phyloP scores from a whole-genome alignment of 2,113 vertebrate genomes.

The Cololabis saira region DNA sequence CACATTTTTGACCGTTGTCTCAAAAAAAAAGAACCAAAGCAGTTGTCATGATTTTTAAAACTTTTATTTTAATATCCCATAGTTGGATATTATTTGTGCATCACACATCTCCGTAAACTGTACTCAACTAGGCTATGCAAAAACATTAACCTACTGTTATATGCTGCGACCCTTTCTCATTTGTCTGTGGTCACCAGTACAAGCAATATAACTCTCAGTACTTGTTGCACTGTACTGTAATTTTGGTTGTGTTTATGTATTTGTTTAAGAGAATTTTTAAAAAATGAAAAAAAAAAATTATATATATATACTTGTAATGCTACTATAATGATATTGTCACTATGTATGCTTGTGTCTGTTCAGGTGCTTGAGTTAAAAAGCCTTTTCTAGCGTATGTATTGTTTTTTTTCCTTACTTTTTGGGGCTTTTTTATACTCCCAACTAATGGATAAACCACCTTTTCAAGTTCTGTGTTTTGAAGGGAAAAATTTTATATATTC shows the following conservation, averaged over 20 bases:
- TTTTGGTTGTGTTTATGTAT: slow-evolving; percentile 58
- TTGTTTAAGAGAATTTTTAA: slow-evolving; percentile 47
- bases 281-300: not conserved
- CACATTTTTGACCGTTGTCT: slow-evolving; percentile 23
- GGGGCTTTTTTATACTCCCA: slow-evolving; percentile 22
- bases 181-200: slow-evolving; percentile 53
- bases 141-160: slow-evolving; percentile 68
- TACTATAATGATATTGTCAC: slow-evolving; percentile 42
- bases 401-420: slow-evolving; percentile 5
- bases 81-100: slow-evolving; percentile 24
- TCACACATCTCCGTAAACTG: slow-evolving; percentile 63
- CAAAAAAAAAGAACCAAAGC: slow-evolving; percentile 70
- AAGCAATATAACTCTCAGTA: slow-evolving; percentile 78
- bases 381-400: slow-evolving; percentile 29
- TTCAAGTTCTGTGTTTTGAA: slow-evolving; percentile 21
- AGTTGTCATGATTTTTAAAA: slow-evolving; percentile 1
- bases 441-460: slow-evolving; percentile 20
- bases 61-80: not conserved
- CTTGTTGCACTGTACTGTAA: slow-evolving; percentile 70
- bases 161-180: slow-evolving; percentile 71
- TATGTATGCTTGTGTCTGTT: slow-evolving; percentile 43
- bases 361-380: slow-evolving; percentile 40
- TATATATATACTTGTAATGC: slow-evolving; percentile 33
- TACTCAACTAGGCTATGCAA: slow-evolving; percentile 82
- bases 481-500: slow-evolving; percentile 23